phyloP scores from a whole-genome alignment of 2,797 vertebrate species.

The Pangasius macronema region DNA sequence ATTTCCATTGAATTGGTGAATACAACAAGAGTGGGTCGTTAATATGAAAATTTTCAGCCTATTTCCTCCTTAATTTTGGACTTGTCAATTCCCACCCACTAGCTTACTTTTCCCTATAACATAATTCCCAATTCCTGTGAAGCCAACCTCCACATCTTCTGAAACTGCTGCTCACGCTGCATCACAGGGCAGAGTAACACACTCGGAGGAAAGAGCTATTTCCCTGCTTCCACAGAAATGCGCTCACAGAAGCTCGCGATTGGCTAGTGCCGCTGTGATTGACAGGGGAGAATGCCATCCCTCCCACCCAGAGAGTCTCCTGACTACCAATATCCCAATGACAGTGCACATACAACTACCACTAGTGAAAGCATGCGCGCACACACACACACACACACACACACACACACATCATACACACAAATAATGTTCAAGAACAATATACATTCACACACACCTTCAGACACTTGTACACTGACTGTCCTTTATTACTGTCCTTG shows the following conservation, averaged over 20 bases:
- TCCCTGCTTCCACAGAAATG: not conserved
- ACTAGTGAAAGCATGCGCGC: not conserved
- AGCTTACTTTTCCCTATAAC: not conserved
- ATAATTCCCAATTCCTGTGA: not conserved
- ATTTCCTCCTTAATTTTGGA: not conserved
- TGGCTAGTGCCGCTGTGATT: not conserved
- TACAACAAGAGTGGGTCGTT: not conserved
- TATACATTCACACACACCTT: not conserved
- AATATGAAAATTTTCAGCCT: not conserved
- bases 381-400: not conserved
- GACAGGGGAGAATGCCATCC: not conserved
- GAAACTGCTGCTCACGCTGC: not conserved
- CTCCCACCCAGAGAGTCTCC: not conserved
- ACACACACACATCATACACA: not conserved
- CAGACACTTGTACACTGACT: constrained; percentile 30
- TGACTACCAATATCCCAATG: not conserved
- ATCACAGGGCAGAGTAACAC: not conserved
- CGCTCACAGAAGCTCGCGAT: not conserved
- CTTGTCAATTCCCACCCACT: not conserved
- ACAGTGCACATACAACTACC: not conserved
- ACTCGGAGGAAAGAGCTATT: not conserved
- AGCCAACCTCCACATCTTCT: not conserved
- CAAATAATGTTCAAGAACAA: not conserved
- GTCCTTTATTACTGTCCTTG: constrained; percentile 82
- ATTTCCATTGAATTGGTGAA: not conserved